Evolutionary conservation across 1,140 invertebrate species (phyloP).

Genomic region (Eumaeus atala): DNA sequence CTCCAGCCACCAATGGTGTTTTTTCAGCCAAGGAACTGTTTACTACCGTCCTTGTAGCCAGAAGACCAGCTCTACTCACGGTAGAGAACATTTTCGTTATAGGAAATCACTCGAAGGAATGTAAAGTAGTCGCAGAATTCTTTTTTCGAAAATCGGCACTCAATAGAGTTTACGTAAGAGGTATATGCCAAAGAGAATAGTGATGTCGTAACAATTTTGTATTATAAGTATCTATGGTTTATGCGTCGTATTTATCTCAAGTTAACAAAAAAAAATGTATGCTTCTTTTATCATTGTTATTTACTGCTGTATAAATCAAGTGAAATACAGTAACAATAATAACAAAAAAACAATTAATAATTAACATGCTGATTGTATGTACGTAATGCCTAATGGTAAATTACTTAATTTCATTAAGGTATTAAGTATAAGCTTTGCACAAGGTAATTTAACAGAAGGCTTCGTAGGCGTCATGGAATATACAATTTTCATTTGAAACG

Average conservation of each 20-base stretch:
- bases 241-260: not conserved
- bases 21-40: constrained; percentile 58
- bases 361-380: too few relatives aligned
- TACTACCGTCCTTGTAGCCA: constrained; percentile 63
- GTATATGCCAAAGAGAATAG: constrained; percentile 22
- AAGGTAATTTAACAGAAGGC: too few relatives aligned
- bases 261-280: too few relatives aligned
- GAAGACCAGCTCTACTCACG: constrained; percentile 63
- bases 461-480: too few relatives aligned
- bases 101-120: constrained; percentile 44
- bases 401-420: too few relatives aligned
- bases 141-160: constrained; percentile 36
- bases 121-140: constrained; percentile 37
- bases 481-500: too few relatives aligned
- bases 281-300: too few relatives aligned
- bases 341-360: too few relatives aligned
- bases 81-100: constrained; percentile 69
- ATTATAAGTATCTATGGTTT: constrained; percentile 12
- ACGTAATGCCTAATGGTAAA: too few relatives aligned
- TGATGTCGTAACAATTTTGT: constrained; percentile 10
- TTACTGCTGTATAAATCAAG: too few relatives aligned
- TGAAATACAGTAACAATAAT: too few relatives aligned
- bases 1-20: constrained; percentile 49
- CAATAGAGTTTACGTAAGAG: constrained; percentile 51
- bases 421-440: too few relatives aligned